phyloP scores from a whole-genome alignment of 2,113 vertebrate species.

The Prunella himalayana region DNA sequence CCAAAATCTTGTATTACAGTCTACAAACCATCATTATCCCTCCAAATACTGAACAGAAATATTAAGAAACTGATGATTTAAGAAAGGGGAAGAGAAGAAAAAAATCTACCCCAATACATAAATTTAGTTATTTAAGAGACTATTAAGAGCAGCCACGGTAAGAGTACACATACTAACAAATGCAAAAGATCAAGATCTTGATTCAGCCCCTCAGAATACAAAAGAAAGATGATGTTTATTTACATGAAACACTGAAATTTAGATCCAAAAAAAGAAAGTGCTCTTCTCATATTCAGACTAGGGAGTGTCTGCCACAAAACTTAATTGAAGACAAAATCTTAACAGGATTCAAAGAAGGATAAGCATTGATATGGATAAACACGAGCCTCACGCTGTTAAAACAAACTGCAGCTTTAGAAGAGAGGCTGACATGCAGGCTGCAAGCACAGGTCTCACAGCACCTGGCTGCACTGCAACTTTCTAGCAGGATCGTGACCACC shows the following conservation, averaged over 20 bases:
- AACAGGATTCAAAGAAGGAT: neutral
- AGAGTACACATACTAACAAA: neutral
- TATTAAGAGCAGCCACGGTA: neutral
- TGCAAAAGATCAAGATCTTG: neutral
- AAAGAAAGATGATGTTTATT: neutral
- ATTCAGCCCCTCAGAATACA: neutral
- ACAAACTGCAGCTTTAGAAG: neutral
- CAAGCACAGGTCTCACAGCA: fast-evolving
- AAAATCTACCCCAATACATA: neutral
- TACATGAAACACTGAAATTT: neutral
- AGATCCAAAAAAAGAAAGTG: neutral
- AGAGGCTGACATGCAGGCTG: neutral
- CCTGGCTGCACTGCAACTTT: neutral
- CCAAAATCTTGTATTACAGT: neutral
- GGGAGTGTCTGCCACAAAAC: neutral
- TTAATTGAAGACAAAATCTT: neutral
- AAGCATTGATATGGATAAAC: neutral
- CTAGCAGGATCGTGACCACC: neutral
- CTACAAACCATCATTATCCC: neutral
- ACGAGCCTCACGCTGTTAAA: fast-evolving
- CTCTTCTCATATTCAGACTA: neutral
- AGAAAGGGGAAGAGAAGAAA: neutral
- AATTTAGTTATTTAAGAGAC: neutral
- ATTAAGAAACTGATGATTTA: neutral
- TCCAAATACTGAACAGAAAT: neutral